phyloP scores from a whole-genome alignment of 1,140 invertebrate species.

The Hylaeus anthracinus region DNA sequence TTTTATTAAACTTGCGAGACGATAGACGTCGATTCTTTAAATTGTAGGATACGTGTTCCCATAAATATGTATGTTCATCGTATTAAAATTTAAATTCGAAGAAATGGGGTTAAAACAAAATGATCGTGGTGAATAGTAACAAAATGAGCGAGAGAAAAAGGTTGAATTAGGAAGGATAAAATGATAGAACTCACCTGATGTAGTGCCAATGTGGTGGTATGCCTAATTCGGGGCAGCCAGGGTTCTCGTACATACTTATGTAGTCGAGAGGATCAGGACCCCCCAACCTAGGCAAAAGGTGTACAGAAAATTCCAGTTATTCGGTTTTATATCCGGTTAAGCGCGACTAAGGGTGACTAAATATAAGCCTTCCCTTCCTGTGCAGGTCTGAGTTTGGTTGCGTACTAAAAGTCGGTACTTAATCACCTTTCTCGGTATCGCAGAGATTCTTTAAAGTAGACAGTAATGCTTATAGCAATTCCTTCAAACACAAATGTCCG shows the following conservation, averaged over 20 bases:
- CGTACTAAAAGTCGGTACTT: neutral
- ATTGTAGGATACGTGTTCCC: too few relatives aligned
- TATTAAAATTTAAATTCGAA: neutral
- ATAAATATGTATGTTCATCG: too few relatives aligned
- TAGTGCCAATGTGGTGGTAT: constrained; percentile 98
- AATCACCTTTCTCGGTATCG: constrained; percentile 6
- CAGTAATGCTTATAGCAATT: neutral
- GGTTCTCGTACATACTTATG: constrained; percentile 97
- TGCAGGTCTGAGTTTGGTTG: neutral
- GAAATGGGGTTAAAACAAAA: neutral
- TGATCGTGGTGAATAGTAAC: neutral
- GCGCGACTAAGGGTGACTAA: constrained; percentile 57
- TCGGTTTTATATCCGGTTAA: constrained; percentile 58
- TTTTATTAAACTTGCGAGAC: too few relatives aligned
- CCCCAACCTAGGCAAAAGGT: constrained; percentile 86
- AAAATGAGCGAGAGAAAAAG: neutral
- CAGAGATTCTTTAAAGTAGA: too few relatives aligned
- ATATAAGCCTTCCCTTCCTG: constrained; percentile 55
- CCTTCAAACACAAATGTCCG: too few relatives aligned
- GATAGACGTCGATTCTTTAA: too few relatives aligned
- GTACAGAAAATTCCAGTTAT: constrained; percentile 55
- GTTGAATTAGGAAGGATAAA: neutral
- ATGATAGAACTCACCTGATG: constrained; percentile 84
- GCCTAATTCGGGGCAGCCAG: constrained; percentile 87
- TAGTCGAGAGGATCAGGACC: constrained; percentile 98